Conservation (phyloP, 2,797 vertebrate genomes). For the Cyclura pinguis region DNA sequence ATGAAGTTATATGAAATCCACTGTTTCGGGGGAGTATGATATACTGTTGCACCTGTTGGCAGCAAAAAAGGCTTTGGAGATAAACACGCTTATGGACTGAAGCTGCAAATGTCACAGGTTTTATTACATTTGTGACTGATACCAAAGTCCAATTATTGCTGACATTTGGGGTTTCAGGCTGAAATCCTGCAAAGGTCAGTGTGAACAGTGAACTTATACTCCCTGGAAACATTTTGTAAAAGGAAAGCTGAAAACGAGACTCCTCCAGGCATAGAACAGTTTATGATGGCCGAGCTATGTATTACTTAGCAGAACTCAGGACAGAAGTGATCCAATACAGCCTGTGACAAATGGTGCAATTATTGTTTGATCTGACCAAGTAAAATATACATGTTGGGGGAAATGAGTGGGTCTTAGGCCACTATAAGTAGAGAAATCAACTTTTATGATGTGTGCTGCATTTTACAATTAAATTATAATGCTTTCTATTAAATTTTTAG, state of each 20-base stretch:
- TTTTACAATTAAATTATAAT: slow-evolving; percentile 22
- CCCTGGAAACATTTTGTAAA: slow-evolving; percentile 29
- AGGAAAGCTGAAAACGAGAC: background rate
- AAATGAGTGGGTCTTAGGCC: background rate
- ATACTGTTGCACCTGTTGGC: background rate
- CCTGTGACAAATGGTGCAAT: slow-evolving; percentile 14
- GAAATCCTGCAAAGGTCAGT: slow-evolving; percentile 40
- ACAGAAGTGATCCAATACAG: slow-evolving; percentile 12
- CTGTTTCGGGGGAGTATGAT: background rate
- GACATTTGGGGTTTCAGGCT: slow-evolving; percentile 43
- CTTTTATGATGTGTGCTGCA: background rate
- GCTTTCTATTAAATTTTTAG: background rate
- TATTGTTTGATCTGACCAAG: slow-evolving; percentile 14
- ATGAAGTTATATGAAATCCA: background rate
- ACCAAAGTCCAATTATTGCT: slow-evolving; percentile 43
- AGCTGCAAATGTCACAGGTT: slow-evolving; percentile 43
- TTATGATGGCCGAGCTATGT: background rate
- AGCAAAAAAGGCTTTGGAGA: slow-evolving; percentile 2
- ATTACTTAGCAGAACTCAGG: slow-evolving; percentile 23
- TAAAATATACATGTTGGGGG: slow-evolving; percentile 10
- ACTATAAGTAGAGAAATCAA: background rate
- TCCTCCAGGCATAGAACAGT: slow-evolving; percentile 4
- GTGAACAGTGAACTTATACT: slow-evolving; percentile 40
- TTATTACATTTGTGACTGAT: slow-evolving; percentile 40
- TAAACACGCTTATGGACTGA: slow-evolving; percentile 15